These are phyloP conservation scores for Syrista parreyssii DNA, from an alignment of 2,888 invertebrate species.

Conservation along the genomic window DNA sequence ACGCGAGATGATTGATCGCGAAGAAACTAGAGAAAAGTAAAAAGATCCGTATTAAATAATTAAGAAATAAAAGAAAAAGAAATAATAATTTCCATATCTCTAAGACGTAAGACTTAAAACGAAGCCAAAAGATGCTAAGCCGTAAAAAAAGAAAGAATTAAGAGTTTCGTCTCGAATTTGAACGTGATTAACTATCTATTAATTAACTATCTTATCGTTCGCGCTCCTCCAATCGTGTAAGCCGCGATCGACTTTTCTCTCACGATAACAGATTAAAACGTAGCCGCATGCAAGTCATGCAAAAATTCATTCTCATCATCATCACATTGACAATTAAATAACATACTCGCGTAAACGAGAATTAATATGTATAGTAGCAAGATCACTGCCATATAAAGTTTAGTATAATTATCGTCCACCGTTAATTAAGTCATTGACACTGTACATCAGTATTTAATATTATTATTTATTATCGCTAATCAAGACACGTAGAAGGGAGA, in stretches of 20 bases:
- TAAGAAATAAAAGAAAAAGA: not conserved
- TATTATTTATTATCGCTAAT: constrained; percentile 61
- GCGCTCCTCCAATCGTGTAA: not conserved
- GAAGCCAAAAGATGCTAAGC: constrained; percentile 64
- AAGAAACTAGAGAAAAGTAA: not conserved
- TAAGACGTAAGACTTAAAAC: constrained; percentile 51
- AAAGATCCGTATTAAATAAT: not conserved
- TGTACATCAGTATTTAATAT: constrained; percentile 65
- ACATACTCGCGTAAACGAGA: constrained; percentile 8
- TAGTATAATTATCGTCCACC: constrained; percentile 31
- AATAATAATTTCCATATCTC: constrained; percentile 20
- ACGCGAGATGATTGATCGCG: constrained; percentile 18
- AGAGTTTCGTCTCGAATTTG: not conserved
- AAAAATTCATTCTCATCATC: not conserved
- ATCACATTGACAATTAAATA: constrained; percentile 5
- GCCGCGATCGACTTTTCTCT: not conserved
- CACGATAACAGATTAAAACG: not conserved
- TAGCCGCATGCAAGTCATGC: not conserved
- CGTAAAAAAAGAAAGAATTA: constrained; percentile 9
- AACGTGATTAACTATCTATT: not conserved
- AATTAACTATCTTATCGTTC: not conserved
- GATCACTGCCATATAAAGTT: constrained; percentile 60
- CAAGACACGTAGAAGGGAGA: constrained; percentile 26
- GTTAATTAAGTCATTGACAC: constrained; percentile 35
- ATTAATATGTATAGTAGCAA: constrained; percentile 31